Evolutionary conservation across 2,888 invertebrate genomes (phyloP).

Genomic region (Cephonodes hylas): DNA sequence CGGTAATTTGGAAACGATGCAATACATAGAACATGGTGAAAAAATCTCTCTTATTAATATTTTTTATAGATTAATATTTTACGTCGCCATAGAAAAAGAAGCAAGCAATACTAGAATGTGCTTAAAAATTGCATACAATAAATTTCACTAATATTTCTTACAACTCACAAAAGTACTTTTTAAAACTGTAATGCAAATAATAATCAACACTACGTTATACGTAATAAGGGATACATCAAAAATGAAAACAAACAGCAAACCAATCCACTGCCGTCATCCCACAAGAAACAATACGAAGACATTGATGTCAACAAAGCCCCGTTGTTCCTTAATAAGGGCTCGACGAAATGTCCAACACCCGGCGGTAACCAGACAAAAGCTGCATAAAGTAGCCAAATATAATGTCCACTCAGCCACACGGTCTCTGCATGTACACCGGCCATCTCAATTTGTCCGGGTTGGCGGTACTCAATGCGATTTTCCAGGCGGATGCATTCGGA

Average conservation of each 20-base stretch:
- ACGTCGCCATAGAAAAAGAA: no score
- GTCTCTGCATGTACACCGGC: conserved; percentile 29
- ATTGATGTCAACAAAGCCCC: not conserved
- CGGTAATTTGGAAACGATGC: no score
- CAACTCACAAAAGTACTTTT: no score
- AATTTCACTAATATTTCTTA: no score
- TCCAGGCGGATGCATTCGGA: conserved; percentile 76
- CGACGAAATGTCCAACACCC: conserved; percentile 19
- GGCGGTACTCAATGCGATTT: conserved; percentile 74
- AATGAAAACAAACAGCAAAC: not conserved
- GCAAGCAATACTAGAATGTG: no score
- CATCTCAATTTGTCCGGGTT: conserved; percentile 47
- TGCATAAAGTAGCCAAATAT: conserved; percentile 52
- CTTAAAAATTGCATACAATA: no score
- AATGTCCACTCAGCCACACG: conserved; percentile 36
- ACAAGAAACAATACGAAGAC: not conserved
- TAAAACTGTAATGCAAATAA: no score
- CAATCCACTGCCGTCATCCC: not conserved
- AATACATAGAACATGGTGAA: no score
- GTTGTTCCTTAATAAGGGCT: not conserved
- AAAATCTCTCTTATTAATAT: no score
- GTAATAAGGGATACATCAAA: not conserved
- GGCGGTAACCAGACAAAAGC: conserved; percentile 58
- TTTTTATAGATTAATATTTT: no score
- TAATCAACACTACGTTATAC: no score